Conservation (phyloP, 1,140 invertebrate genomes). For the Aphidius ervi region DNA sequence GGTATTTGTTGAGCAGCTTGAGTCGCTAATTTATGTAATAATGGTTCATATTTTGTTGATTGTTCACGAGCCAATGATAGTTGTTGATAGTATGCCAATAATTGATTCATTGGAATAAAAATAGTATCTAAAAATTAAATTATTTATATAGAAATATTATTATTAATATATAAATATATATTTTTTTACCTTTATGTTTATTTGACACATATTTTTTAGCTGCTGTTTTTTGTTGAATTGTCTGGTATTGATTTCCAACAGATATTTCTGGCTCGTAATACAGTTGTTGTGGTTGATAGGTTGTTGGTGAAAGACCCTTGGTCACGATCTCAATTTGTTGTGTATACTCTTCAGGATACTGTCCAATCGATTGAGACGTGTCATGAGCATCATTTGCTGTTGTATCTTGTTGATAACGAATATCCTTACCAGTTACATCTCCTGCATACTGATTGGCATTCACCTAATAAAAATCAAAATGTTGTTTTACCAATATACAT, state of each 20-base stretch:
- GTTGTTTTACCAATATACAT: too few species aligned
- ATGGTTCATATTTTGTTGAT: constrained; percentile 28
- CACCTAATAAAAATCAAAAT: neutral
- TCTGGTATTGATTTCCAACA: constrained; percentile 42
- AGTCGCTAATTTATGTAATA: constrained; percentile 28
- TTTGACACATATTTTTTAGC: constrained; percentile 33
- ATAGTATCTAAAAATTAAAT: constrained; percentile 30
- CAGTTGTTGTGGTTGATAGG: constrained; percentile 29
- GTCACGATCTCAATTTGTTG: constrained; percentile 13
- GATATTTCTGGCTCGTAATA: constrained; percentile 37
- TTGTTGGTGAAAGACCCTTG: constrained; percentile 22
- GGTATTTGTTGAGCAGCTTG: constrained; percentile 34
- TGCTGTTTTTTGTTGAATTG: constrained; percentile 36
- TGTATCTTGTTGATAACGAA: constrained; percentile 26
- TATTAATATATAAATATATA: neutral
- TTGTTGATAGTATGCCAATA: constrained; percentile 38
- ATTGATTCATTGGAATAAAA: constrained; percentile 41
- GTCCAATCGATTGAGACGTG: constrained; percentile 2
- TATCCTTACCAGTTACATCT: constrained; percentile 19
- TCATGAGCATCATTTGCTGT: neutral
- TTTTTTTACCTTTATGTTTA: constrained; percentile 32
- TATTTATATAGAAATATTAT: constrained; percentile 6
- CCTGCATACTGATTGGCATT: neutral
- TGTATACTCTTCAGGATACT: constrained; percentile 6
- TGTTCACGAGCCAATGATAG: constrained; percentile 17